phyloP scores from a whole-genome alignment of 2,797 vertebrate species.

The Chloroceryle amazona region DNA sequence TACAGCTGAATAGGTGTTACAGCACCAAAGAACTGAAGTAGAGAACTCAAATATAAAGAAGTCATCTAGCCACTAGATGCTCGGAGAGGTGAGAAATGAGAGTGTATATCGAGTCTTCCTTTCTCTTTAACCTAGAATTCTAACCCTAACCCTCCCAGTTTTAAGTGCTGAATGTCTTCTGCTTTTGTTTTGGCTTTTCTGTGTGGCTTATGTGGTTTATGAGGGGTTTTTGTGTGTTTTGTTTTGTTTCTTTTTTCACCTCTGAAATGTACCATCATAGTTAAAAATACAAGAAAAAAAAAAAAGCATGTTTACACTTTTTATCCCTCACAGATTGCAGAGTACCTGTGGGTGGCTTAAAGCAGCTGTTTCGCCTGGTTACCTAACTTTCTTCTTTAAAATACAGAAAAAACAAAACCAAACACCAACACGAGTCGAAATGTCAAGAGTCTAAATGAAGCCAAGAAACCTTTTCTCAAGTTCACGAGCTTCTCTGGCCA shows the following conservation, averaged over 20 bases:
- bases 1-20: neutral
- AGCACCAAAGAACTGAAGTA: neutral
- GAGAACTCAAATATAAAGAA: neutral
- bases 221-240: too few relatives aligned
- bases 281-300: conserved; percentile 18
- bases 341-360: conserved; percentile 18
- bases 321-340: conserved; percentile 23
- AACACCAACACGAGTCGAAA: neutral
- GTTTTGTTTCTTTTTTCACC: neutral
- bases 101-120: neutral
- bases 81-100: neutral
- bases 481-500: neutral
- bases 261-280: neutral
- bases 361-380: conserved; percentile 30
- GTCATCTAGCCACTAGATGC: neutral
- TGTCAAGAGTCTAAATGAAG: conserved; percentile 34
- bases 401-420: neutral
- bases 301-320: neutral
- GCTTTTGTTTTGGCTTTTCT: conserved; percentile 10
- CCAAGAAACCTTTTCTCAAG: neutral
- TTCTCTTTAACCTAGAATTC: neutral
- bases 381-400: neutral
- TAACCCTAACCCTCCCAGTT: neutral
- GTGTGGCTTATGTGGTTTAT: neutral
- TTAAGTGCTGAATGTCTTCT: neutral